Conservation (phyloP, 92 coral and sea anemone genomes). For the Zoanthus sociatus region DNA sequence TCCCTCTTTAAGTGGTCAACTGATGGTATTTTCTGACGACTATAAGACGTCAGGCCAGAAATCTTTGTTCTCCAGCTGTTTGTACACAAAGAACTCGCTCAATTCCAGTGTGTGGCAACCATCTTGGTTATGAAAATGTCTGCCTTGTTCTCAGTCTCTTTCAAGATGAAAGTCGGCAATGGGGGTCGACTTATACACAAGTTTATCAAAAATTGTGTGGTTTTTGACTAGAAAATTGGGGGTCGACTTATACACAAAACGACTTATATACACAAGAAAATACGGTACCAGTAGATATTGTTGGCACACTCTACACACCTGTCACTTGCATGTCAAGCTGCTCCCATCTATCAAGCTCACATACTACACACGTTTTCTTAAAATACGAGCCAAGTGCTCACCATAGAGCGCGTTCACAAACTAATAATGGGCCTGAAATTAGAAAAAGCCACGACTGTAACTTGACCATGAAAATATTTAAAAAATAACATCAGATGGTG, state of each 20-base stretch:
- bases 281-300: not conserved
- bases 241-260: too few species aligned
- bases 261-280: too few species aligned
- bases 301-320: not conserved
- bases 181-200: too few species aligned
- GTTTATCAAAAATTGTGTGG: too few species aligned
- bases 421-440: not conserved
- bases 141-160: too few species aligned
- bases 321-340: constrained; percentile 18
- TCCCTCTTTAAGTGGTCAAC: constrained; percentile 36
- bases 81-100: constrained; percentile 51
- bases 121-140: too few species aligned
- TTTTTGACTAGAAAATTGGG: too few species aligned
- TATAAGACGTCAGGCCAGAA: constrained; percentile 34
- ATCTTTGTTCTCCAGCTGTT: constrained; percentile 54
- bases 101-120: constrained; percentile 48
- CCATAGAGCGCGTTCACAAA: not conserved
- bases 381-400: not conserved
- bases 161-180: too few species aligned
- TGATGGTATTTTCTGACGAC: constrained; percentile 20
- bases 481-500: not conserved
- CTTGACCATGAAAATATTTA: constrained; percentile 4
- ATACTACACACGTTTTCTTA: not conserved
- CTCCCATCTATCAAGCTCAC: constrained; percentile 2
- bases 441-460: not conserved